Percentiles rank a stretch among this genome's conserved stretches.
Evolutionary conservation across 2,113 vertebrate species (phyloP).

Genomic region (Bubo bubo): DNA sequence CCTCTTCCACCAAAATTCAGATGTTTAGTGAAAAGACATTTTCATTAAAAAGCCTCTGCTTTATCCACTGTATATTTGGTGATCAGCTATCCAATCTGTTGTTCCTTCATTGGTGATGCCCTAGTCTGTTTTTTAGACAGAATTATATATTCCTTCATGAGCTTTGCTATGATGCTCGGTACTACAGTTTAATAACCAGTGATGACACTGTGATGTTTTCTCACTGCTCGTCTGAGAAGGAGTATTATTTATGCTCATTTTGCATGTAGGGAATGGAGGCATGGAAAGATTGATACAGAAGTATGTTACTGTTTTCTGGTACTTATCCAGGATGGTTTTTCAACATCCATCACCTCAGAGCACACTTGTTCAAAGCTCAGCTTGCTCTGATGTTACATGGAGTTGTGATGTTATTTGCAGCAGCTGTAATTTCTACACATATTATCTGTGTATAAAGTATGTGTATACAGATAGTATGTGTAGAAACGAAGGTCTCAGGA

Average conservation of each 20-base stretch:
- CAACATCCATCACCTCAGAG: background rate
- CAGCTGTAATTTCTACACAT: background rate
- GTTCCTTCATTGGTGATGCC: background rate
- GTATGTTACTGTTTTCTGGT: background rate
- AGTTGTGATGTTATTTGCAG: background rate
- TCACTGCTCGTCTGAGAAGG: background rate
- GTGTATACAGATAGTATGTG: background rate
- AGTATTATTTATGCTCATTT: background rate
- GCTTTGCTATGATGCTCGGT: background rate
- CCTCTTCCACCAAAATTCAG: background rate
- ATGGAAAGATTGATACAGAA: background rate
- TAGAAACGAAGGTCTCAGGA: rapidly evolving
- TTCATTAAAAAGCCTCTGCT: background rate
- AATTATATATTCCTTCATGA: background rate
- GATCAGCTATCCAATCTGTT: background rate
- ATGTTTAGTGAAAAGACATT: background rate
- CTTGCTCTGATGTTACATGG: background rate
- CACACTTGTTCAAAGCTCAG: background rate
- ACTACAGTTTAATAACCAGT: background rate
- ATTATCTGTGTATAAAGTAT: background rate
- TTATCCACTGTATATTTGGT: background rate
- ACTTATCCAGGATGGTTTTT: background rate
- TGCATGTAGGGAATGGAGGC: background rate
- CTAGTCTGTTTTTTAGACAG: background rate
- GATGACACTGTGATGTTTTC: background rate